Evolutionary conservation across 2,888 invertebrate genomes (phyloP), one percentile per base, ranked within the genome.

Genomic region (Parascotia fuliginaria): DNA sequence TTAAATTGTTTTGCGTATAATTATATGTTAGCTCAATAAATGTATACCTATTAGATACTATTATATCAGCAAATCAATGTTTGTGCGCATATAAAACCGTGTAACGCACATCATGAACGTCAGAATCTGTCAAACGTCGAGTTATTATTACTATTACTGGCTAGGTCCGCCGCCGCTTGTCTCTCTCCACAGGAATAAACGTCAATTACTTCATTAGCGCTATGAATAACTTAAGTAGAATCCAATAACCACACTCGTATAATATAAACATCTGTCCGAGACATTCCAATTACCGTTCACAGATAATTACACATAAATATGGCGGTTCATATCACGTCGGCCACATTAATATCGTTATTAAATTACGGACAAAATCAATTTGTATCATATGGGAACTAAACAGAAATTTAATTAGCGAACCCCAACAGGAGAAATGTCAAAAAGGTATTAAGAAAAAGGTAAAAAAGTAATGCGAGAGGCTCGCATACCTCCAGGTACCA

Each of bases 291-390:
- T 61, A 60, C 42, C 46, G 49, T 59, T 58, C 47, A 55, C 64
- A 60, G 64, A 60, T 63, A 56, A 62, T 68, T 70, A 67, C 53
- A 67, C 44, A 60, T 60, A 68, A 72, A 70, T 53, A 70, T 46
- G 54, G 42, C 60, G 29, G 60, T 71, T 70, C 74, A 75, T 73
- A 66, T 66, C 61, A 58, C 61, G 54, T 58, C 65, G 51, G 60
- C 47, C 53, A 70, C 72, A 82, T 81, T 81, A 81, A 79, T 70
- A 69, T 68, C 70, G 69, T 83, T 80, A 86, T 85, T 81, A 83
- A 83, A 85, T 86, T 78, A 85, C 63, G 65, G 70, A 65, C 73
- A 69, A 77, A 89, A 85, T 87, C 85, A 89, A 89, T 90, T 90
- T 86, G 80, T 73, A 70, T 69, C 74, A 71, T 79, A 78, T 72